Percentiles rank a stretch among this genome's conserved stretches.
Conservation (phyloP, 2,797 vertebrate species). For the Selene dorsalis region DNA sequence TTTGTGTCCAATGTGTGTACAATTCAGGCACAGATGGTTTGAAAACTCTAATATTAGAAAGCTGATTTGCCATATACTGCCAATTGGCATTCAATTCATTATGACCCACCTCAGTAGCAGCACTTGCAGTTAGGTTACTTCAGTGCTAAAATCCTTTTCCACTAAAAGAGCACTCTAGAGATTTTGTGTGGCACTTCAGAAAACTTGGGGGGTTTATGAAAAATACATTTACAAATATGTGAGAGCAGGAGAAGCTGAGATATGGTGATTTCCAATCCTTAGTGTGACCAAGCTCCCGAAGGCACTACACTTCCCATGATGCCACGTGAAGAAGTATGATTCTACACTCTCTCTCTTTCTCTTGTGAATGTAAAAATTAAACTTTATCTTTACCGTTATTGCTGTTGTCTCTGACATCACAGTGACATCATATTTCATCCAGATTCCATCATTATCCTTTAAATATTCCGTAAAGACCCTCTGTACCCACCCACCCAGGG, state of each 20-base stretch:
- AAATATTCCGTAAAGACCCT: slow-evolving; percentile 9
- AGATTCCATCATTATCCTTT: background rate
- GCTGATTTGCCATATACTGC: slow-evolving; percentile 31
- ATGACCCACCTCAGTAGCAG: slow-evolving; percentile 25
- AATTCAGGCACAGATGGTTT: slow-evolving; percentile 51
- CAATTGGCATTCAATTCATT: slow-evolving; percentile 21
- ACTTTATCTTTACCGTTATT: background rate
- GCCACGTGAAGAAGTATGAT: background rate
- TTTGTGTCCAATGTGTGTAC: slow-evolving; percentile 30
- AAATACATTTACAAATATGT: background rate
- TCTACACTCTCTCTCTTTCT: background rate
- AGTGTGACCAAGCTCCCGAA: background rate
- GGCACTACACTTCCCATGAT: slow-evolving; percentile 22
- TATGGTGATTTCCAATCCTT: background rate
- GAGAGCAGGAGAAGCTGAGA: background rate
- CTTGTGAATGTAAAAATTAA: background rate
- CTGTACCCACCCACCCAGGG: background rate
- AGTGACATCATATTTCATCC: background rate
- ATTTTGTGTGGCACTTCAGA: slow-evolving; percentile 18
- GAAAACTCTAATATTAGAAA: slow-evolving; percentile 33
- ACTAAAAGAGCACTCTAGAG: slow-evolving; percentile 12
- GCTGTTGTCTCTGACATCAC: background rate
- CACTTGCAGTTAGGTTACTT: slow-evolving; percentile 11
- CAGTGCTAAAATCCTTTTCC: background rate
- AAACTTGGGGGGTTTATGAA: background rate